phyloP scores from a whole-genome alignment of 2,113 vertebrate species.

The Anthoscopus minutus region DNA sequence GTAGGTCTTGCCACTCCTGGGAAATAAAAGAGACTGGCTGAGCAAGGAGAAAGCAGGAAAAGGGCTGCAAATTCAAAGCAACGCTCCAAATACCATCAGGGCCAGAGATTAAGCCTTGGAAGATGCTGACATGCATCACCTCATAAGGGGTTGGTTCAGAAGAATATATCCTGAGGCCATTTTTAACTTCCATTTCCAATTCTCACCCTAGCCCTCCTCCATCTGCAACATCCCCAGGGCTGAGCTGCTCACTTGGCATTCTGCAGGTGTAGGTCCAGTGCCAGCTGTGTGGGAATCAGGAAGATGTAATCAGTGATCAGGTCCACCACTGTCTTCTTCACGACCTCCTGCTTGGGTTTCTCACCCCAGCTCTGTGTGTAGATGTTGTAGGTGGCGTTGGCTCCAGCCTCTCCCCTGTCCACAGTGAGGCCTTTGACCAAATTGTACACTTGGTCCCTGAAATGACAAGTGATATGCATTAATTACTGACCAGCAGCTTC shows the following conservation, averaged over 20 bases:
- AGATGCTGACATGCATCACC: background rate
- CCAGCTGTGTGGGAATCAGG: slow-evolving; percentile 78
- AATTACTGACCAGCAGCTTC: background rate
- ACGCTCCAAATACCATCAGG: too few species aligned
- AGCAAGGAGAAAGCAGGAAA: background rate
- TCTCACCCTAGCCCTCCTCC: too few species aligned
- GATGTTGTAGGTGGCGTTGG: slow-evolving; percentile 46
- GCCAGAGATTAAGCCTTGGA: background rate
- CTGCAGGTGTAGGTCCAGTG: slow-evolving; percentile 77
- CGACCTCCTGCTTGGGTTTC: slow-evolving; percentile 56
- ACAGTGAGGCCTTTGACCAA: slow-evolving; percentile 72
- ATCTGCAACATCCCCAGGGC: background rate
- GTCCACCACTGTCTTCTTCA: slow-evolving; percentile 82
- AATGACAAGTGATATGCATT: background rate
- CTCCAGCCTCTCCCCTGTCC: slow-evolving; percentile 66
- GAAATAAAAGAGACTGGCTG: background rate
- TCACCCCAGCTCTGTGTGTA: slow-evolving; percentile 77
- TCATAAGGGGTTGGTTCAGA: background rate
- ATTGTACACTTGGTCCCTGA: slow-evolving; percentile 71
- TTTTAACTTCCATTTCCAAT: background rate
- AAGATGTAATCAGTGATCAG: slow-evolving; percentile 86
- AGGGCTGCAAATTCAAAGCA: background rate
- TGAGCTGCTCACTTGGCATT: slow-evolving; percentile 75
- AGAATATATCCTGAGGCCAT: background rate
- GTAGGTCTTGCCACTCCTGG: slow-evolving; percentile 81